Percentiles rank a stretch among this genome's conserved stretches.
Evolutionary conservation across 1,140 invertebrate species (phyloP).

Genomic region (Globodera ellingtonae): DNA sequence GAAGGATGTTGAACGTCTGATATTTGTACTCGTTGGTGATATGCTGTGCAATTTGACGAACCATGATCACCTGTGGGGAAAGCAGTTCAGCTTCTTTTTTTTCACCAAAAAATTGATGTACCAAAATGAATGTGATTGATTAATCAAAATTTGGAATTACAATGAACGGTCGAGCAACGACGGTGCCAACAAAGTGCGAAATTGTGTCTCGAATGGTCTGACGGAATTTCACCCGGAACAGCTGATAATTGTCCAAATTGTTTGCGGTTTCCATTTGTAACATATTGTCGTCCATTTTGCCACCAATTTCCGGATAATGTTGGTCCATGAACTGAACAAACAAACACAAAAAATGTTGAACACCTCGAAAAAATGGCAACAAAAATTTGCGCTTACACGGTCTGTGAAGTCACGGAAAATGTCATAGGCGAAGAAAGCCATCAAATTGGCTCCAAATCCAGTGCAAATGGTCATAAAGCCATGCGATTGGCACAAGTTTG

Average conservation of each 20-base stretch:
- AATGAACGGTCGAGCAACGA: constrained; percentile 32
- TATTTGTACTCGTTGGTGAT: constrained; percentile 61
- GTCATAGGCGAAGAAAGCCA: constrained; percentile 32
- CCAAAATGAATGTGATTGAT: no score
- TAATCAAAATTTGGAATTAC: constrained; percentile 32
- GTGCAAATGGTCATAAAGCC: constrained; percentile 42
- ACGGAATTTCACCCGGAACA: constrained; percentile 45
- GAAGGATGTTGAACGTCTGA: neutral
- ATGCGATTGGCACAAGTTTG: constrained; percentile 43
- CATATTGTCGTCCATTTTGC: constrained; percentile 50
- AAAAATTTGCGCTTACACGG: constrained; percentile 23
- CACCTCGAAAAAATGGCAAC: neutral
- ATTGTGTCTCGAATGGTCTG: constrained; percentile 51
- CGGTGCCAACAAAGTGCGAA: constrained; percentile 33
- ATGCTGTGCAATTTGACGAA: constrained; percentile 61
- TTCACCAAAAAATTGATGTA: no score
- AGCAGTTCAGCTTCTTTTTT: no score
- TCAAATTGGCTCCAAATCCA: constrained; percentile 44
- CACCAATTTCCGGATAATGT: constrained; percentile 59
- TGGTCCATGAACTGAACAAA: constrained; percentile 50
- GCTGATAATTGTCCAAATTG: constrained; percentile 9
- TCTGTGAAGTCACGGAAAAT: constrained; percentile 12
- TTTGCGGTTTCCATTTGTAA: constrained; percentile 46
- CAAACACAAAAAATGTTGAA: constrained; percentile 3
- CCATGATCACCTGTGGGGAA: constrained; percentile 44